Conservation (phyloP, 2,113 vertebrate genomes). For the Periophthalmus modestus region DNA sequence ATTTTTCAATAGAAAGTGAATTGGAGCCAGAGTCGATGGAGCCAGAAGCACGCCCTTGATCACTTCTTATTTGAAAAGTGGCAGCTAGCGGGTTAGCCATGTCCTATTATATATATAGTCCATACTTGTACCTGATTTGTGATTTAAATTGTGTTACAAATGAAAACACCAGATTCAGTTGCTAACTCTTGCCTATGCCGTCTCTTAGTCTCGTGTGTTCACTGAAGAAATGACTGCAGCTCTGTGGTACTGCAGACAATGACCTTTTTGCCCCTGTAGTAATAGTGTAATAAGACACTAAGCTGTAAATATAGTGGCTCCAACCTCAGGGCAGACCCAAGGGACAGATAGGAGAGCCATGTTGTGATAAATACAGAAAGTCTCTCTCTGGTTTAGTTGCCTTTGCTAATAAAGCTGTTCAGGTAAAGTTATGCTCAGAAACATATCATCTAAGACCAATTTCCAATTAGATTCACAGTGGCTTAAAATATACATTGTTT, state of each 20-base stretch:
- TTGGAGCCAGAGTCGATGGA: too few relatives aligned
- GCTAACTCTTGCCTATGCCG: neutral
- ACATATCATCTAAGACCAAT: neutral
- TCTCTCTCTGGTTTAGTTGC: neutral
- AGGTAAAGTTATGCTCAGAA: neutral
- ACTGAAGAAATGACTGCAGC: neutral
- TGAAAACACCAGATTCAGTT: neutral
- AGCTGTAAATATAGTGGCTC: constrained; percentile 16
- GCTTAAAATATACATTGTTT: too few relatives aligned
- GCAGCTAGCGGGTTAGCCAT: too few relatives aligned
- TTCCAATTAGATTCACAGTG: too few relatives aligned
- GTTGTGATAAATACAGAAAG: constrained; percentile 3
- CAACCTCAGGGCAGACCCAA: neutral
- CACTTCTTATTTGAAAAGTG: too few relatives aligned
- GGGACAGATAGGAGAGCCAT: constrained; percentile 6
- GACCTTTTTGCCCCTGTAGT: constrained; percentile 7
- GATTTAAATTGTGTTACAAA: too few relatives aligned
- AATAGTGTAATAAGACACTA: constrained; percentile 16
- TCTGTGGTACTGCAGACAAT: constrained; percentile 5
- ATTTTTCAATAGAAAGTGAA: too few relatives aligned
- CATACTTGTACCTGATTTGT: too few relatives aligned
- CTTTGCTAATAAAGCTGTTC: neutral
- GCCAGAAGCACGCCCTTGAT: too few relatives aligned
- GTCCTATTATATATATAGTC: too few relatives aligned
- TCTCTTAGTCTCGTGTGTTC: neutral